Percentiles rank a stretch among this genome's conserved stretches.
Evolutionary conservation across 2,113 vertebrate genomes (phyloP).

Genomic region (Chionomys nivalis): DNA sequence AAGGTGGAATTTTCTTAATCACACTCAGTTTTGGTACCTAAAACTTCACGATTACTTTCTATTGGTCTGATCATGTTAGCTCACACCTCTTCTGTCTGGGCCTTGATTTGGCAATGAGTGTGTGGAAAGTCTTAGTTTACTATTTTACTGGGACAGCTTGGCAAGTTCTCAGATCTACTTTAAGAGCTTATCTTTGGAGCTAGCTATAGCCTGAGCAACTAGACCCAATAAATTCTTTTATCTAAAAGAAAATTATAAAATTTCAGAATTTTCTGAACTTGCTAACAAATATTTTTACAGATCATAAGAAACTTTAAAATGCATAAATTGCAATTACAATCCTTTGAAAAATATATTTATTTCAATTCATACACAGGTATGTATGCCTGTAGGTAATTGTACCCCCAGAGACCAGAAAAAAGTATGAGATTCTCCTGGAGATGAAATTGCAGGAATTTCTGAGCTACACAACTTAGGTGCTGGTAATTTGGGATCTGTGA

Average conservation of each 20-base stretch:
- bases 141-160: neutral
- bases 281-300: neutral
- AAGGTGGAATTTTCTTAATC: neutral
- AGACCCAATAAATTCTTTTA: neutral
- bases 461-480: neutral
- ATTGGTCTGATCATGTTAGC: neutral
- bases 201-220: neutral
- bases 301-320: neutral
- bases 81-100: neutral
- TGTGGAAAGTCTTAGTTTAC: neutral
- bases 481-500: too few species aligned
- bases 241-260: neutral
- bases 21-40: neutral
- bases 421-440: neutral
- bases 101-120: neutral
- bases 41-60: neutral
- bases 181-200: neutral
- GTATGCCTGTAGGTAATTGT: neutral
- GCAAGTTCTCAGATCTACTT: neutral
- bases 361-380: neutral
- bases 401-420: neutral
- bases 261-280: constrained; percentile 25
- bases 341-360: neutral
- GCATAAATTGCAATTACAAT: neutral
- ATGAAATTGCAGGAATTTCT: neutral